phyloP scores from a whole-genome alignment of 2,888 invertebrate genomes.

The Drosophila antonietae region DNA sequence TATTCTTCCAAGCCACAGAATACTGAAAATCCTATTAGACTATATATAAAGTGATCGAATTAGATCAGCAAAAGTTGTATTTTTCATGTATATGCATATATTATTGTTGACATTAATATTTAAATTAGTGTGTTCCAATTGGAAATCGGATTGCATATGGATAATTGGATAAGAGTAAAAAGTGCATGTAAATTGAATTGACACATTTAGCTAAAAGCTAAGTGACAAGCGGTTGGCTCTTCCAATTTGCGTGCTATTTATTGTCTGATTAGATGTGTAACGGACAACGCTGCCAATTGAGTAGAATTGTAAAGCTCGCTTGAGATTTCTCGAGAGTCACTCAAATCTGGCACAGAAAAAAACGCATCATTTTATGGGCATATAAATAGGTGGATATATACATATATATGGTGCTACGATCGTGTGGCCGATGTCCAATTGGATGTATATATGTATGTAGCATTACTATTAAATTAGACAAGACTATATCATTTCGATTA shows the following conservation, averaged over 20 bases:
- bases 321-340: not conserved
- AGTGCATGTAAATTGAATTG: slow-evolving; percentile 4
- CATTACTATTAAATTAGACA: not conserved
- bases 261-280: slow-evolving; percentile 5
- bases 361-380: not conserved
- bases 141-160: not conserved
- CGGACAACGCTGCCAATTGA: slow-evolving; percentile 2
- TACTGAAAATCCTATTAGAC: too few relatives aligned
- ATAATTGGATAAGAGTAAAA: not conserved
- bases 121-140: not conserved
- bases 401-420: not conserved
- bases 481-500: not conserved
- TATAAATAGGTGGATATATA: not conserved
- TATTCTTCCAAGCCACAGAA: too few relatives aligned
- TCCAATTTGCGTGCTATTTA: slow-evolving; percentile 1
- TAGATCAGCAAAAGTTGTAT: too few relatives aligned
- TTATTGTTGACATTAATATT: not conserved
- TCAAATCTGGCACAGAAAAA: slow-evolving; percentile 4
- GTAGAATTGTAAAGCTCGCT: slow-evolving; percentile 1
- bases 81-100: not conserved
- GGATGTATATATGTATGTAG: not conserved
- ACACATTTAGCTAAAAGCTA: slow-evolving; percentile 3
- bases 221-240: slow-evolving; percentile 1
- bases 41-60: not conserved
- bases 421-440: not conserved